phyloP scores from a whole-genome alignment of 2,113 vertebrate genomes.

The Larimichthys polyactis region DNA sequence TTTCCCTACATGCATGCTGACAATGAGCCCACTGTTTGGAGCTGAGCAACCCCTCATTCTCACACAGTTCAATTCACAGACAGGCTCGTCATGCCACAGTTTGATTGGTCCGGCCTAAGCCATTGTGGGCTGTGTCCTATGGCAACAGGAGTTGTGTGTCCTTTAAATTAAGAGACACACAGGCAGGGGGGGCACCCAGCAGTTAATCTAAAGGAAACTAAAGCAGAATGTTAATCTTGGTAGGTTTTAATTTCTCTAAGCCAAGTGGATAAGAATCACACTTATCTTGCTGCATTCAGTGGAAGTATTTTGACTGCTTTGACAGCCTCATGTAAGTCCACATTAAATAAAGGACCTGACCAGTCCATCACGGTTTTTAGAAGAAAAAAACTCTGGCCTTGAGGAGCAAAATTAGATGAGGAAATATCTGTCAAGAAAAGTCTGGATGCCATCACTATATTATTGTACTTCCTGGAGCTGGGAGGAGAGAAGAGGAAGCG shows the following conservation, averaged over 20 bases:
- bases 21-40: constrained; percentile 72
- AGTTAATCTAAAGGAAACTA: background rate
- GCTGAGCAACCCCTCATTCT: constrained; percentile 48
- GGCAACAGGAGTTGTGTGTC: constrained; percentile 43
- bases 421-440: background rate
- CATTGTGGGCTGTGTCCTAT: constrained; percentile 47
- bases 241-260: background rate
- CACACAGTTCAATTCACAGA: constrained; percentile 53
- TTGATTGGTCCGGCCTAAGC: constrained; percentile 62
- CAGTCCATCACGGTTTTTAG: background rate
- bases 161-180: constrained; percentile 9
- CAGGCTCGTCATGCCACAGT: constrained; percentile 31
- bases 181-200: background rate
- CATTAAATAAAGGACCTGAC: background rate
- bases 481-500: constrained; percentile 17
- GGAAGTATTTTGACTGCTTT: background rate
- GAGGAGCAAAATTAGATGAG: background rate
- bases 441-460: background rate
- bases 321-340: background rate
- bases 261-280: background rate
- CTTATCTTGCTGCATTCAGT: background rate
- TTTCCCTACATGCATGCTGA: constrained; percentile 61
- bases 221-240: constrained; percentile 9
- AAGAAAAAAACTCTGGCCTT: background rate
- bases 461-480: background rate